phyloP scores from a whole-genome alignment of 2,113 vertebrate genomes.

The Daphoenositta chrysoptera region DNA sequence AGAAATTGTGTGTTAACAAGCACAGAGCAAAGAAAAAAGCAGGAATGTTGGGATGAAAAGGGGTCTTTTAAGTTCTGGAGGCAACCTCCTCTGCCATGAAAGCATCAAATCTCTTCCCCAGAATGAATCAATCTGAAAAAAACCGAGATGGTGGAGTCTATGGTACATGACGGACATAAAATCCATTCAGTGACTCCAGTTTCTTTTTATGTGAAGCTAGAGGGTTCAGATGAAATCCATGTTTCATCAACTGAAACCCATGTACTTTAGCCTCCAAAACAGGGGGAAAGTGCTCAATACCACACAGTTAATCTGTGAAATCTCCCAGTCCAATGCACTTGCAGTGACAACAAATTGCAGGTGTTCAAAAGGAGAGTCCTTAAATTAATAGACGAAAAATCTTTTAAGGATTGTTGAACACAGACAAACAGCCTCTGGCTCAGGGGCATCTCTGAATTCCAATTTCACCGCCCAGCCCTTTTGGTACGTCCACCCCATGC shows the following conservation, averaged over 20 bases:
- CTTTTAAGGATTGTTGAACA: background rate
- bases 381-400: background rate
- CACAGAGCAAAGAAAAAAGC: background rate
- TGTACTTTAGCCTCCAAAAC: background rate
- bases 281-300: background rate
- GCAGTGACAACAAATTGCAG: background rate
- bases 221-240: background rate
- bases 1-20: background rate
- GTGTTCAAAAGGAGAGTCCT: background rate
- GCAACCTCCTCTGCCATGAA: background rate
- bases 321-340: background rate
- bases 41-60: background rate
- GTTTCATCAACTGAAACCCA: background rate
- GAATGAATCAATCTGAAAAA: background rate
- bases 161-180: background rate
- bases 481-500: rapidly evolving
- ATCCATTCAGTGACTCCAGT: background rate
- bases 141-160: background rate
- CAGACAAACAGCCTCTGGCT: background rate
- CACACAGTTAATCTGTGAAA: background rate
- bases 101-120: background rate
- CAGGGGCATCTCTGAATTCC: background rate
- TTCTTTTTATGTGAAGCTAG: background rate
- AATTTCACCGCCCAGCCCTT: background rate
- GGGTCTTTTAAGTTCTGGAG: background rate